Base-by-base conservation (phyloP, 1,140 invertebrate genomes). In the Ceratoteleas bidentatus region DNA sequence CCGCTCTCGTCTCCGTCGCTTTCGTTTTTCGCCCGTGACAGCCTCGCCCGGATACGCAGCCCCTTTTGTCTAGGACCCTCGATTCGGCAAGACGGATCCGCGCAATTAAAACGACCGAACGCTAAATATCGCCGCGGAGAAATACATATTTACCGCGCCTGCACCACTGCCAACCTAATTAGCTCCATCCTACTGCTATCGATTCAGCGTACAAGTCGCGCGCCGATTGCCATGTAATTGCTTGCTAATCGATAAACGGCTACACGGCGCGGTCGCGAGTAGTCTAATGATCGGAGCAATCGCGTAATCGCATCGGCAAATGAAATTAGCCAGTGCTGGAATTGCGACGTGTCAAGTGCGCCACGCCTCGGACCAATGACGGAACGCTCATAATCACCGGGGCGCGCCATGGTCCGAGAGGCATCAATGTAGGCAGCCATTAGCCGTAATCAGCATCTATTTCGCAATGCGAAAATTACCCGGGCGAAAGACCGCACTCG, bases 21-120 rank as follows among this genome's bases (percentile, higher is more conserved):
- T 76, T 56, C 24, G 57, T 72, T 72, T 74, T 65, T 61, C 36
- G 32, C 69, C 54, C 58, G 81, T 75, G 78, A 84, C 65, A 68
- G 53, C 11, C 73, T 62, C 64, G 13, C 43, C 15, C n/a, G n/a
- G n/a, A n/a, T n/a, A n/a, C 47, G 80, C 66, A 77, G 57, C 81
- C 72, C 72, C 53, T 73, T 85, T 86, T 62, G 74, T 65, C 69
- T 15, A 70, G 49, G 64, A 80, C 84, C 76, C 88, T 90, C 84
- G 81, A 88, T 86, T 89, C 78, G 72, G 86, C 85, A 87, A 87
- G 79, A 85, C 86, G 88, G 88, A 89, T 87, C 87, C 80, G 60
- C 66, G 85, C 86, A 89, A 88, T 91, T 90, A 88, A 84, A 73
- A 62, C n/a, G n/a, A n/a, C n/a, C n/a, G n/a, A n/a, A n/a, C n/a